phyloP scores from a whole-genome alignment of 2,113 vertebrate genomes.

The Megaceryle torquata region DNA sequence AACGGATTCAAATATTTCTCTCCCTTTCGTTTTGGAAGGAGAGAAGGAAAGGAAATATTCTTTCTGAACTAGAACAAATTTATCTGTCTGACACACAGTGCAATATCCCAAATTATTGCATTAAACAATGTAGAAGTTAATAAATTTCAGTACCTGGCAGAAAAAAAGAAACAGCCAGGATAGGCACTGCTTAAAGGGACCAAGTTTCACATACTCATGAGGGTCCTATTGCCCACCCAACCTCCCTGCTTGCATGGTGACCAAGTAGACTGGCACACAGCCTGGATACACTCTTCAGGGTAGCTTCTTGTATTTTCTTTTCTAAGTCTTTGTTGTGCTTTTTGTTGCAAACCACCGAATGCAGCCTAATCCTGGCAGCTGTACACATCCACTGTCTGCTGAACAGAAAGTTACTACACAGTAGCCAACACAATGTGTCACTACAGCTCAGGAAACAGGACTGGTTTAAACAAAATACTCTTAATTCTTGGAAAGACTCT shows the following conservation, averaged over 20 bases:
- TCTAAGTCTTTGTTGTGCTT: not conserved
- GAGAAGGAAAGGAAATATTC: not conserved
- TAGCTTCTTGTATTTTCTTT: not conserved
- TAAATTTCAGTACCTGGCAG: not conserved
- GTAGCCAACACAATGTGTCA: not conserved
- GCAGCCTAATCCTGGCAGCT: not conserved
- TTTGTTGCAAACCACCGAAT: not conserved
- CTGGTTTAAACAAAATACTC: not conserved
- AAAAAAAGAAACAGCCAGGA: not conserved
- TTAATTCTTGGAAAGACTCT: not conserved
- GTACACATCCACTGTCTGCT: not conserved
- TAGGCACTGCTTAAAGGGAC: not conserved
- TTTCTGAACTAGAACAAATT: not conserved
- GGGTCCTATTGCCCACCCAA: not conserved
- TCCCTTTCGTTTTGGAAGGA: not conserved
- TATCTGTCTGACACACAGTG: not conserved
- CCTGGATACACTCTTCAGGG: not conserved
- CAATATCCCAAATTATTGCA: not conserved
- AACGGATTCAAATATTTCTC: not conserved
- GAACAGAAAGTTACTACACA: not conserved
- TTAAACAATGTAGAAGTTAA: not conserved
- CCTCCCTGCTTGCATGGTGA: not conserved
- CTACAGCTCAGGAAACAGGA: not conserved
- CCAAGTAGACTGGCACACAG: not conserved
- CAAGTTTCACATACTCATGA: accelerated